phyloP scores from a whole-genome alignment of 2,113 vertebrate genomes.

The Globicephala melas region DNA sequence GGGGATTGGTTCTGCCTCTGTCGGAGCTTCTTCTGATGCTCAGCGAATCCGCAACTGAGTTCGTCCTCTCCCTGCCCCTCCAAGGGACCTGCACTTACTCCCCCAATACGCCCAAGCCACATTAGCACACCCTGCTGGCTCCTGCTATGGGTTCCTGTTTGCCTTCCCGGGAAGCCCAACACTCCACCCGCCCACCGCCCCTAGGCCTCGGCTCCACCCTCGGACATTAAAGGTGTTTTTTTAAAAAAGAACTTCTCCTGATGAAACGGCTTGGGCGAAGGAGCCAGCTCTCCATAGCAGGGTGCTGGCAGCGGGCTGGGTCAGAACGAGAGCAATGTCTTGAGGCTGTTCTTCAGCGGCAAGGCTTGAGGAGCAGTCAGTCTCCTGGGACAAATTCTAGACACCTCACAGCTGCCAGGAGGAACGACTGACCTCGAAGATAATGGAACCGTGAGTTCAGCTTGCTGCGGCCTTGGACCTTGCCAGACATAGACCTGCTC shows the following conservation, averaged over 20 bases:
- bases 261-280: background rate
- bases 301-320: background rate
- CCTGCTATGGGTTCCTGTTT: background rate
- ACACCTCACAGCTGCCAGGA: background rate
- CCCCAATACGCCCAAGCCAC: background rate
- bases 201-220: background rate
- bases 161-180: background rate
- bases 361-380: background rate
- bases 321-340: background rate
- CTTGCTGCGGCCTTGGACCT: background rate
- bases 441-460: background rate
- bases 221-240: background rate
- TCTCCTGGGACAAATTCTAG: background rate
- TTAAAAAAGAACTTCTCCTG: background rate
- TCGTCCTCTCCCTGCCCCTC: background rate
- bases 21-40: background rate
- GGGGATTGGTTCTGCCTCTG: rapidly evolving
- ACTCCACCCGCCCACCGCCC: rapidly evolving
- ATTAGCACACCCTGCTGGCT: too few species aligned
- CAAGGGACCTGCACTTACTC: background rate
- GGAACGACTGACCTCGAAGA: background rate
- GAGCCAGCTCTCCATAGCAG: background rate
- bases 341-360: background rate
- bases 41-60: too few species aligned
- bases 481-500: background rate